These are phyloP conservation scores for Zenarchopterus dispar DNA, from an alignment of 2,797 vertebrate species.

Conservation along the genomic window DNA sequence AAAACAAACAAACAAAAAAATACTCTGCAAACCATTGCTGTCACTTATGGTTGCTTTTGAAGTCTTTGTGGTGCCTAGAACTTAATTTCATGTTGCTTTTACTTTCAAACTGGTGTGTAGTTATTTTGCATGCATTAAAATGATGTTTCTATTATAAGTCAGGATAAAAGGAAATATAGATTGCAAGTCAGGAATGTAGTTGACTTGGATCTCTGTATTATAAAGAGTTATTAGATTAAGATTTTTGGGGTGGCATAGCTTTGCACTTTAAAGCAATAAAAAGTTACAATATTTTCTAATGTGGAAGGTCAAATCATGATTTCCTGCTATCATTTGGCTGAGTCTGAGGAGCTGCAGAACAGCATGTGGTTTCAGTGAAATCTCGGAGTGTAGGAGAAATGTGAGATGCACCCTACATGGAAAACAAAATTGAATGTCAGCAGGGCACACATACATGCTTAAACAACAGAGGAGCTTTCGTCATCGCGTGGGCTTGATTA, in stretches of 20 bases:
- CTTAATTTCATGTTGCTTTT: conserved; percentile 16
- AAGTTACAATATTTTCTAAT: conserved; percentile 12
- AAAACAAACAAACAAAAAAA: too few species aligned
- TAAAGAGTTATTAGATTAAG: background rate
- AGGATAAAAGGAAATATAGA: background rate
- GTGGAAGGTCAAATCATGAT: conserved; percentile 33
- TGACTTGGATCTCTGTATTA: too few species aligned
- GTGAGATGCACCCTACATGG: conserved; percentile 46
- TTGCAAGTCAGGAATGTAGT: too few species aligned
- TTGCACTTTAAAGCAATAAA: conserved; percentile 8
- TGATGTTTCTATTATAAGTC: conserved; percentile 16
- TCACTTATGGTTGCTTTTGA: too few species aligned
- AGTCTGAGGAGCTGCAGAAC: conserved; percentile 39
- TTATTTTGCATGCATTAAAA: conserved; percentile 3
- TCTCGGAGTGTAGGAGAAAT: conserved; percentile 31
- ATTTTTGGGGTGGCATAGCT: background rate
- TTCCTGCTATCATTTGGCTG: conserved; percentile 54
- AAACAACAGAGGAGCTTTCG: conserved; percentile 17
- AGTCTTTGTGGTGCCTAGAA: conserved; percentile 12
- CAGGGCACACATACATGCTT: conserved; percentile 27
- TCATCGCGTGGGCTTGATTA: background rate
- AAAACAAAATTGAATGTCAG: conserved; percentile 59
- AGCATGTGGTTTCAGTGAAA: conserved; percentile 34
- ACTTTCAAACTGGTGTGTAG: conserved; percentile 3
- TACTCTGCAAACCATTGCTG: conserved; percentile 20